Base-by-base conservation (phyloP, 2,888 invertebrate species). In the Leucoptera coffeella region DNA sequence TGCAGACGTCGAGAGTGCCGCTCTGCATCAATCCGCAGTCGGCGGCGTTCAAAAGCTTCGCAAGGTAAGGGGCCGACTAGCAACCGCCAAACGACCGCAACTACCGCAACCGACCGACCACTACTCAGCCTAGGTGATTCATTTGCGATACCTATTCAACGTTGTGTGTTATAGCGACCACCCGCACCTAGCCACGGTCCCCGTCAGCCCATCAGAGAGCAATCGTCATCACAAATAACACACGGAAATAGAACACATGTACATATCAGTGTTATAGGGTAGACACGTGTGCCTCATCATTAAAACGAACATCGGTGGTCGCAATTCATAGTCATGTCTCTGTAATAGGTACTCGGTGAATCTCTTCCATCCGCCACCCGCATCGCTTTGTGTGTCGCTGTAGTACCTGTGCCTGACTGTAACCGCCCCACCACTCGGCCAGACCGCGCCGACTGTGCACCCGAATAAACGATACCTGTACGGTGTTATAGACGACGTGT, bases 11-110 rank as follows among this genome's bases (percentile, higher is more conserved):
- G 52, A 85, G 94, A 41, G 94, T 99, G 45, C 97, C 99, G 41
- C 79, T 99, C 45, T 97, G 97, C 79, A 97, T 99, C 77, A 99
- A 99, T 76, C 99, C 97, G 47, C 94, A 95, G 74, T 96, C 96
- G 54, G 95, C 96, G 61, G 95, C 97, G 64, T 99, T 96, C 80
- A 96, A 96, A 80, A 96, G 93, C 80, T 99, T 99, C 83, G 92
- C 95, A 78, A 97, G 94, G 96, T 97, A 88, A 89, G 84, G 67
- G 50, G 61, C 40, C 39, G 48, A 43, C 27, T 31, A 12, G 22
- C 29, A 29, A 30, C 28, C 31, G 29, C 26, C 35, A 31, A 32
- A 34, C 34, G 31, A 32, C 30, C 34, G 29, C 39, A 35, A 42
- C 26, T 21, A 26, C 47, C 45, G 50, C 51, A 50, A 57, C 53